Evolutionary conservation across 2,797 vertebrate genomes (phyloP).

Genomic region (Melopsittacus undulatus): DNA sequence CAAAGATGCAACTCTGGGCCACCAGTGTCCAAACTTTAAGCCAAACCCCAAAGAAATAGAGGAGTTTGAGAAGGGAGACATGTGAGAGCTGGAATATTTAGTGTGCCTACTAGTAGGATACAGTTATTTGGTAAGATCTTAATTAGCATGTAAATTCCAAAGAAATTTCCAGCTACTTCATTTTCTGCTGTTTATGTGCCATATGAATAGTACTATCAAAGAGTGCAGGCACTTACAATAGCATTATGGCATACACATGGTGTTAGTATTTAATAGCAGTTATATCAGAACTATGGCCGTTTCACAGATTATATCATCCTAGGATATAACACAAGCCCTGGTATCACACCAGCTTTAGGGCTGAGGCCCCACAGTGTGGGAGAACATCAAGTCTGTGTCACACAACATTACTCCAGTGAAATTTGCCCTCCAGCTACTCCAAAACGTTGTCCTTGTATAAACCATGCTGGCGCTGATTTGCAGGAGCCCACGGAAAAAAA

Average conservation of each 20-base stretch:
- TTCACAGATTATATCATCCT: not conserved
- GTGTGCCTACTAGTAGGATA: not conserved
- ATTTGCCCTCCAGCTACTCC: slow-evolving; percentile 26
- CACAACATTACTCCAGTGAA: slow-evolving; percentile 32
- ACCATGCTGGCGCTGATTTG: not conserved
- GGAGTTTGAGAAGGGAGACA: not conserved
- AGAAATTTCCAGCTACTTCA: not conserved
- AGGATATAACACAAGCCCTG: not conserved
- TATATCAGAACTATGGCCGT: not conserved
- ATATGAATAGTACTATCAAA: not conserved
- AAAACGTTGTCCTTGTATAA: slow-evolving; percentile 22
- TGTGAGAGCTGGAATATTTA: not conserved
- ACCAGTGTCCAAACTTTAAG: not conserved
- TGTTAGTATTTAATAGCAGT: not conserved
- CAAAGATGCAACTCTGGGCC: not conserved
- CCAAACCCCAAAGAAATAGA: not conserved
- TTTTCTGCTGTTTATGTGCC: not conserved
- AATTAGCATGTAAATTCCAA: not conserved
- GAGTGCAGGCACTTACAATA: not conserved
- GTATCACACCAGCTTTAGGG: not conserved
- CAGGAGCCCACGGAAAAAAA: not conserved
- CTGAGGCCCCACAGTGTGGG: not conserved
- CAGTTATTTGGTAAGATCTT: not conserved
- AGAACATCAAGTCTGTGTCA: slow-evolving; percentile 13
- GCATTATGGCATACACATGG: not conserved